Base-by-base conservation (phyloP, 35 echinoderm and acorn worm genomes). In the Stichopus chloronotus region DNA sequence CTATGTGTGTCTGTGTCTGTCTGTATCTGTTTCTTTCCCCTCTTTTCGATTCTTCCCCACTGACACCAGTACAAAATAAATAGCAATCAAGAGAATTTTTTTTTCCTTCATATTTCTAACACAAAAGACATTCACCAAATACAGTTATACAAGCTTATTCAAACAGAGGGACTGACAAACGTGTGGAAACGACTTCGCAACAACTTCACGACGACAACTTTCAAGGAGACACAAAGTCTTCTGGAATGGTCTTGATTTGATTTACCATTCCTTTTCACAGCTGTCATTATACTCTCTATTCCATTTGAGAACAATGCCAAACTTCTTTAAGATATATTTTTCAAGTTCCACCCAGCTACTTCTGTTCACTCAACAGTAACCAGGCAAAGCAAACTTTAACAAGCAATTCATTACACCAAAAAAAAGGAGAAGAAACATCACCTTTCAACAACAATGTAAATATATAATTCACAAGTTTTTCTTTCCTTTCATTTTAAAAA, bases 221-320 rank as follows among this genome's bases (percentile, higher is more conserved):
- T 57, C 81, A 84, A 55, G 81, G 81, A 84, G 43, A 84, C 21
- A 43, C 9, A 84, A 13, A 56, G 53, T 84, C 56, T 84, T 84
- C 19, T 56, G 12, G 19, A 17, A 21, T 17, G 53, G 52, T 56
- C 21, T 56, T 84, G 54, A 84, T 84, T 84, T 84, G 81, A 43
- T n/a, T 84, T 80, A 55, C 81, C 81, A 84, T 57, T 84, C 53
- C 21, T 55, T 56, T 84, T 84, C 81, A 84, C 81, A 84, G 81
- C 81, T 84, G 81, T 84, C 81, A 84, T 84, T 84, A 84, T 84
- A 43, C 30, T 84, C 81, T 55, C 81, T 56, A 56, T 84, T 84
- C 30, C 8, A 84, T 6, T 84, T 55, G 7, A 16, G 30, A 16
- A 74, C 69, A 74, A 84, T 84, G 53, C 53, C 30, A 20, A 84